These are phyloP conservation scores for Drosophila baimaii DNA, from an alignment of 1,140 invertebrate species.

Conservation along the genomic window DNA sequence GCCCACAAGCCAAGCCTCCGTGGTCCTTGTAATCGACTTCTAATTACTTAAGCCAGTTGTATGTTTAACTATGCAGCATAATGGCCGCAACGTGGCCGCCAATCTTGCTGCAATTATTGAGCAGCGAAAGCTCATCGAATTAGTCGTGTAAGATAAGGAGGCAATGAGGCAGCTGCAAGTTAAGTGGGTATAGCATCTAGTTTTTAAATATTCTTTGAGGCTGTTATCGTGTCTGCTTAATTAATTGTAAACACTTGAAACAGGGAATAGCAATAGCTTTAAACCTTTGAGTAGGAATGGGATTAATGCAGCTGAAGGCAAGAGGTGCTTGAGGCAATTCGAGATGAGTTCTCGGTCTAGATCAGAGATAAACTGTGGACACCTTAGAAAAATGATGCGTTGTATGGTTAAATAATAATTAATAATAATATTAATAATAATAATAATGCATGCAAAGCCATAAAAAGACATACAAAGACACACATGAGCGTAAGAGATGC, in stretches of 20 bases:
- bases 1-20: conserved; percentile 3
- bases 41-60: conserved; percentile 73
- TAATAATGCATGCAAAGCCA: too few species aligned
- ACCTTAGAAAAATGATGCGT: too few species aligned
- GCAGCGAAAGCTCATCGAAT: conserved; percentile 17
- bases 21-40: conserved; percentile 61
- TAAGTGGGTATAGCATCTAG: background rate
- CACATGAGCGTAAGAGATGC: too few species aligned
- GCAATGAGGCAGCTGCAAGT: background rate
- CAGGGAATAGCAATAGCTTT: background rate
- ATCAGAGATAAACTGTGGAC: too few species aligned
- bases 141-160: conserved; percentile 3
- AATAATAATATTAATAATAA: too few species aligned
- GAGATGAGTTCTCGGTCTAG: background rate
- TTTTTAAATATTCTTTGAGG: conserved; percentile 1
- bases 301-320: too few species aligned
- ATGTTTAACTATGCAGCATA: conserved; percentile 59
- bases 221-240: background rate
- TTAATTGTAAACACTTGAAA: conserved; percentile 1
- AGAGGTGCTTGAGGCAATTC: background rate
- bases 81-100: conserved; percentile 49
- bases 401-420: too few species aligned
- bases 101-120: conserved; percentile 59
- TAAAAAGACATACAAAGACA: too few species aligned
- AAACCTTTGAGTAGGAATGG: too few species aligned